phyloP scores from a whole-genome alignment of 2,888 invertebrate species.

The Drosophila nr. fundita region DNA sequence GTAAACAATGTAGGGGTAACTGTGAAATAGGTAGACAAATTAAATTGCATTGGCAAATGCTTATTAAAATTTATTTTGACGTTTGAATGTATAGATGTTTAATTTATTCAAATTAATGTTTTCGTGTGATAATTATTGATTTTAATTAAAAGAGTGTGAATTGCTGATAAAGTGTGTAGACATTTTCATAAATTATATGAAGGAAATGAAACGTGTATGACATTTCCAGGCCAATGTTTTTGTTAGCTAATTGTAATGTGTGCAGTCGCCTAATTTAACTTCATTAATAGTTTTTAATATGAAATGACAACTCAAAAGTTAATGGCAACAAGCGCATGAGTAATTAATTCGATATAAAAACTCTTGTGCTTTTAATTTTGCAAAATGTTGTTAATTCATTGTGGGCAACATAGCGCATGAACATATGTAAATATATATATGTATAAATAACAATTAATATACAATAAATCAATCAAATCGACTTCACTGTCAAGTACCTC shows the following conservation, averaged over 20 bases:
- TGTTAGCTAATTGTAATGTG: not conserved
- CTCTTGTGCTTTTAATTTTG: not conserved
- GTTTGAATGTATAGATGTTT: not conserved
- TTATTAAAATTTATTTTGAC: constrained; percentile 3
- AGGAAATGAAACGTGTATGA: not conserved
- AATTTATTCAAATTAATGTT: not conserved
- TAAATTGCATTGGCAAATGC: not conserved
- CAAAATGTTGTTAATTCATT: constrained; percentile 4
- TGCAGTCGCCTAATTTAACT: constrained; percentile 7
- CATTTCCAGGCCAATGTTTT: not conserved
- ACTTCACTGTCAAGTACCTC: not conserved
- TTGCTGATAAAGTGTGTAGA: not conserved
- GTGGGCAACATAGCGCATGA: not conserved
- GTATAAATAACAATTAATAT: constrained; percentile 2
- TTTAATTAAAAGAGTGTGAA: not conserved
- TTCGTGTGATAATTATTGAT: not conserved
- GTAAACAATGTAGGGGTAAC: not conserved
- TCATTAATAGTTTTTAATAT: constrained; percentile 9
- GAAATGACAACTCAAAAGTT: constrained; percentile 26
- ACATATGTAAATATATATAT: not conserved
- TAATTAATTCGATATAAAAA: constrained; percentile 28
- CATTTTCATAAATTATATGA: not conserved
- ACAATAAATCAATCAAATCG: constrained; percentile 5
- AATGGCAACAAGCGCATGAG: constrained; percentile 13
- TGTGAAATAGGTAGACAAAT: not conserved